Base-by-base conservation (phyloP, 2,113 vertebrate species). In the Ploceus nigricollis region DNA sequence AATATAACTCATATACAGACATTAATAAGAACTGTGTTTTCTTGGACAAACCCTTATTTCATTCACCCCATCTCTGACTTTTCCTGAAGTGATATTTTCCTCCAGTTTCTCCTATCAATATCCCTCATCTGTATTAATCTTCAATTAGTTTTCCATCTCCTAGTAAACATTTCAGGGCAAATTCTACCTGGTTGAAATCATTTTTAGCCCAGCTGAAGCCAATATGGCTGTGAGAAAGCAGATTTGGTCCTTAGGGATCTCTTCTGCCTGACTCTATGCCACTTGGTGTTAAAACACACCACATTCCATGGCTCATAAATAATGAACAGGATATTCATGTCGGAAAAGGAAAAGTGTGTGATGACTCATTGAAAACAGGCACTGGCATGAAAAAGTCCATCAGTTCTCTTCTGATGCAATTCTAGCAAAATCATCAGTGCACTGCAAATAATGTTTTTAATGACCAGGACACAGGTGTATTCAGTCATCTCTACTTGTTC, bases 201-300 rank as follows among this genome's bases (percentile, higher is more conserved):
- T 91, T 89, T 89, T 61, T 23, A 93, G 50, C 31, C 57, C 77
- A 81, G 7, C 28, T 6, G 2, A 86, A 85, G 47, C 56, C 47
- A 69, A 4, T 31, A 31, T 22, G 23, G 19, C 35, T 48, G 33
- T 47, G 70, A 87, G 61, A 65, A 88, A 75, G 60, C 77, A 77
- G 61, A 70, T 64, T 54, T 81, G 53, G 44, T 84, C 79, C 93
- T 90, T 13, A 33, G 73, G 48, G 31, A 40, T 82, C 79, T 78
- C 42, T 89, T 88, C 58, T 45, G 60, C 82, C 56, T 65, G 64
- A 91, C 35, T 84, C 51, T 2, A 6, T 66, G 69, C 68, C 68
- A 50, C 87, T 96, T 87, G 89, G 86, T 90, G 69, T 65, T 89
- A n/a, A 90, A 81, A 83, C 63, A 72, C 57, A 88, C 48, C 33